Base-by-base conservation (phyloP, 2,797 vertebrate genomes). In the Paedocypris micromegethes region DNA sequence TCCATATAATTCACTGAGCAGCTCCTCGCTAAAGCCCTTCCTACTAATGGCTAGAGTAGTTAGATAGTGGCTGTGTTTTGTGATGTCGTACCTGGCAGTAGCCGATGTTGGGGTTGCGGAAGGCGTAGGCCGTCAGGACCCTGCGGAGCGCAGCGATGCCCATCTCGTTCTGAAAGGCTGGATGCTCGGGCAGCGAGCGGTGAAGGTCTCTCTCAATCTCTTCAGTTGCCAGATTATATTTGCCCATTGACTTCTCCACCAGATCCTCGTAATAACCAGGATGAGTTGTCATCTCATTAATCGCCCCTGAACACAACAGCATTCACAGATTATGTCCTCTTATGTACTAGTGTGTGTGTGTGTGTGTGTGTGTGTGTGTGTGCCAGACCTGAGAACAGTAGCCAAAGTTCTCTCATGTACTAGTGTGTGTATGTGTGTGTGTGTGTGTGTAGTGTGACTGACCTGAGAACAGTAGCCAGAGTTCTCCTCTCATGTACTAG, bases 141-240 rank as follows among this genome's bases (percentile, higher is more conserved):
- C 97, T 90, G 74, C 96, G 90, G 53, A 99, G 87, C 37, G 97
- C 96, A 0, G 94, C 95, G 42, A 99, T 99, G 60, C 97, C 97
- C 88, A 98, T 98, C 84, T 99, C 97, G 0, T 98, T 98, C 87
- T 99, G 97, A 80, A 99, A 99, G 2, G 96, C 97, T 0, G 97
- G 97, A 69, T 99, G 97, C 9, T 99, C 97, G 0, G 96, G 97
- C 38, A 99, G 93, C 0, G 97, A 99, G 76, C 97, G 96, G 79
- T 99, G 97, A 48, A 99, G 86, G 83, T 99, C 97, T 40, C 97
- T 83, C 87, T 99, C 97, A 0, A 99, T 99, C 87, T 99, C 97
- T 81, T 99, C 97, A 0, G 97, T 99, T 40, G 96, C 97, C 45
- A 99, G 90, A 76, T 96, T 98, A 63, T 96, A 98, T 75, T 93